These are phyloP conservation scores for Brachionus rotundiformis DNA, from an alignment of 1,140 invertebrate species.

Conservation along the genomic window DNA sequence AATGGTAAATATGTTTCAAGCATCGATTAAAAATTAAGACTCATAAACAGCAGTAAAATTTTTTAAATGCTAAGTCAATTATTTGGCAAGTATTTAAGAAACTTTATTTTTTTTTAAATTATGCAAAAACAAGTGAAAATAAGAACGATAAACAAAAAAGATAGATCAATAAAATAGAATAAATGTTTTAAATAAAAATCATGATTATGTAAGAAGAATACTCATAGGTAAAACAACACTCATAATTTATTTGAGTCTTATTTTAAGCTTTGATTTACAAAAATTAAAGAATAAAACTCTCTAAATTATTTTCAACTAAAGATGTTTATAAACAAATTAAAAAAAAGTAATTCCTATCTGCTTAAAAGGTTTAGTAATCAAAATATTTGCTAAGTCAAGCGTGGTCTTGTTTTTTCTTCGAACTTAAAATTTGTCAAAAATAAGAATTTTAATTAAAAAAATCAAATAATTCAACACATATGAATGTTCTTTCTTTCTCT, in stretches of 20 bases:
- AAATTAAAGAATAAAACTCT: not conserved
- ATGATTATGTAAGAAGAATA: conserved; percentile 4
- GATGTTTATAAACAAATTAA: not conserved
- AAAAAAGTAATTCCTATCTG: not conserved
- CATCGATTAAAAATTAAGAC: no score
- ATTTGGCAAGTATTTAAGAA: conserved; percentile 4
- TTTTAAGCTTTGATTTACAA: not conserved
- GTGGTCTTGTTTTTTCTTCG: not conserved
- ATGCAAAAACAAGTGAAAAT: conserved; percentile 19
- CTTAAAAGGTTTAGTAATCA: not conserved
- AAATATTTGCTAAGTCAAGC: not conserved
- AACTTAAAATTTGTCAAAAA: not conserved
- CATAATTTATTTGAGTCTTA: not conserved
- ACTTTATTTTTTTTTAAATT: not conserved
- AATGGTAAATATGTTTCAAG: not conserved
- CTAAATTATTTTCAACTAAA: not conserved
- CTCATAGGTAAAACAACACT: conserved; percentile 3
- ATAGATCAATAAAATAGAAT: conserved; percentile 11
- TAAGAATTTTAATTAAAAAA: not conserved
- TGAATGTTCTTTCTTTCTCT: not conserved
- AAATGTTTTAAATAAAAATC: not conserved
- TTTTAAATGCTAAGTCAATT: conserved; percentile 1
- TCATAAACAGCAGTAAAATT: not conserved
- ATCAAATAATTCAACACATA: not conserved
- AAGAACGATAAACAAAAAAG: not conserved